These are phyloP conservation scores for Geophilus truncorum DNA, from an alignment of 2,888 invertebrate genomes.

Conservation along the genomic window DNA sequence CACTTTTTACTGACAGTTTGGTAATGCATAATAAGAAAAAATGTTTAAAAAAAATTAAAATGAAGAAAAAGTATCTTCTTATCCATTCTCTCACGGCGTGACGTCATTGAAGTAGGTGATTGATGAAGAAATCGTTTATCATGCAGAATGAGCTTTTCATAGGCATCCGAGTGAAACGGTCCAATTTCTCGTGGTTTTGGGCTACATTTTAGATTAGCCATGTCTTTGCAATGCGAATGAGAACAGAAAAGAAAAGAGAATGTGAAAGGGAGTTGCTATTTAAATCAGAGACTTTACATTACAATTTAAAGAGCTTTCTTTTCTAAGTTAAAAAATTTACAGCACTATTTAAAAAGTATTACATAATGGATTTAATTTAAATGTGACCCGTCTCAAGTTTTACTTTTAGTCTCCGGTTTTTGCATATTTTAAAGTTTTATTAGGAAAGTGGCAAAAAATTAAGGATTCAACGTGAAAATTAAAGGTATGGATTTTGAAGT, in stretches of 20 bases:
- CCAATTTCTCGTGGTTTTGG: neutral
- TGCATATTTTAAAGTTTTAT: no score
- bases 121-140: constrained; percentile 7
- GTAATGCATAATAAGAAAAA: neutral
- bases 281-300: no score
- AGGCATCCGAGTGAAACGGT: neutral
- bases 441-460: no score
- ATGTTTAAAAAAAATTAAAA: neutral
- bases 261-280: no score
- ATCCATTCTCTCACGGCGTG: neutral
- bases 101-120: neutral
- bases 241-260: neutral
- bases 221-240: neutral
- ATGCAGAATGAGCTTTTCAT: constrained; percentile 4
- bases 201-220: neutral
- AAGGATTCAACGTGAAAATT: no score
- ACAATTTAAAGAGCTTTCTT: no score
- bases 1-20: neutral
- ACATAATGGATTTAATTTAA: no score
- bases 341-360: no score
- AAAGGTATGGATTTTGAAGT: no score
- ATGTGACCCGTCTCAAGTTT: no score
- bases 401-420: no score
- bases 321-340: no score
- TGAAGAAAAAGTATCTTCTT: neutral